A percentile compares a stretch with the other conserved stretches of the same genome.
Conservation (phyloP, 2,888 invertebrate species). For the Hirtodrosophila trivittata region DNA sequence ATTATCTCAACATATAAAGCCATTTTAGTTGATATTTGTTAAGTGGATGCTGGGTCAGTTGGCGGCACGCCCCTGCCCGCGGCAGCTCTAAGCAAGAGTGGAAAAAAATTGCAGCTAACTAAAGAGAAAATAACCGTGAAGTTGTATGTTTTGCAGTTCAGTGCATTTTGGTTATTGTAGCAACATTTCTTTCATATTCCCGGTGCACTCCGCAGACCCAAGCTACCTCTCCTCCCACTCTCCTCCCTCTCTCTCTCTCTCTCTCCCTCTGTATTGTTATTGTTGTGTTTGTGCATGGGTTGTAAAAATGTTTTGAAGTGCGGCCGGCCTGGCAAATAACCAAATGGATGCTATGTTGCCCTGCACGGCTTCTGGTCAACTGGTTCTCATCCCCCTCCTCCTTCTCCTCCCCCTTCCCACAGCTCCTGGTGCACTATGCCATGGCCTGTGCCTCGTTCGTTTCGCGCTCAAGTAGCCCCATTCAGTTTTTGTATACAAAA, state of each 20-base stretch:
- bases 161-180: conserved; percentile 70
- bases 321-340: conserved; percentile 59
- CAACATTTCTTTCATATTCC: conserved; percentile 55
- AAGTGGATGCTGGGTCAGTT: conserved; percentile 59
- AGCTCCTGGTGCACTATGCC: background rate
- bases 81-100: conserved; percentile 16
- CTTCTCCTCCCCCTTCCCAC: background rate
- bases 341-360: conserved; percentile 51
- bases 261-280: conserved; percentile 10
- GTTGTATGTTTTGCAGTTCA: conserved; percentile 75
- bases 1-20: conserved; percentile 72
- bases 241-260: background rate
- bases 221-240: background rate
- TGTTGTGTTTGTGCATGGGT: conserved; percentile 54
- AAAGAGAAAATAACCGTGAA: conserved; percentile 76
- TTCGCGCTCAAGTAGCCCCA: conserved; percentile 59
- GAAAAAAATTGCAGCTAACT: conserved; percentile 53
- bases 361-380: conserved; percentile 37
- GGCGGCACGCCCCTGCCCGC: conserved; percentile 26
- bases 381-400: background rate
- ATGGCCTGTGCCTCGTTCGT: conserved; percentile 12
- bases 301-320: conserved; percentile 68
- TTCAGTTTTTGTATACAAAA: conserved; percentile 54
- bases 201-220: conserved; percentile 2
- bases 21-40: conserved; percentile 69